Base-by-base conservation (phyloP, 2,888 invertebrate genomes). In the Drosophila engyochracea region DNA sequence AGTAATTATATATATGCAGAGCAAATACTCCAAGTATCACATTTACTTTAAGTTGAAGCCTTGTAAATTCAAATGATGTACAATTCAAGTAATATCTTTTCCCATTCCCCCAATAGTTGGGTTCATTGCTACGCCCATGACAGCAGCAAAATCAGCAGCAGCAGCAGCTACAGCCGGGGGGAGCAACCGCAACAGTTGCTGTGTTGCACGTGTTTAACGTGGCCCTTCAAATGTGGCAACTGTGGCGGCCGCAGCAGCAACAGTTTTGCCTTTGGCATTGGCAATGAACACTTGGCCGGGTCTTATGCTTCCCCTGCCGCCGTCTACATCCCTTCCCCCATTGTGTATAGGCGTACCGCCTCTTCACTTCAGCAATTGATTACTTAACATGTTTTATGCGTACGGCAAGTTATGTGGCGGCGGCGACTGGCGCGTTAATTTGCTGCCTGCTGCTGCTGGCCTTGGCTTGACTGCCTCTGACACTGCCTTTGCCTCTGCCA, bases 301-400 rank as follows among this genome's bases (percentile, higher is more conserved):
- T 57, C 28, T 1, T 12, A 30, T 25, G 51, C 51, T 51, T 3
- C 10, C 41, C 39, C 10, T 9, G 2, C 47, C 49, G 9, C 19
- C 28, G 5, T 55, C 0, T 12, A 28, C 28, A 25, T 12, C 37
- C 57, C 37, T n/a, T 55, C 1, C 6, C 6, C n/a, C 31, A 52
- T 16, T 16, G 14, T n/a, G 9, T 39, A 25, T 35, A 16, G 64
- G 31, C 44, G 30, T 30, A 49, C 63, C 53, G 57, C 70, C 70
- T 68, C 67, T 63, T 31, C 61, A 69, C 81, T 64, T 65, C 73
- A 60, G 88, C 92, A 92, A 92, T 91, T 92, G 92, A 92, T 92
- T 92, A 91, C 87, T 91, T 88, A 92, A 87, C 92, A 91, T 92
- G 91, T 91, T 90, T 83, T 90, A 85, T 82, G 85, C 90, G 90